Percentiles rank a stretch among this genome's conserved stretches.
Evolutionary conservation across 2,888 invertebrate species (phyloP).

Genomic region (Stomorhina lunata): DNA sequence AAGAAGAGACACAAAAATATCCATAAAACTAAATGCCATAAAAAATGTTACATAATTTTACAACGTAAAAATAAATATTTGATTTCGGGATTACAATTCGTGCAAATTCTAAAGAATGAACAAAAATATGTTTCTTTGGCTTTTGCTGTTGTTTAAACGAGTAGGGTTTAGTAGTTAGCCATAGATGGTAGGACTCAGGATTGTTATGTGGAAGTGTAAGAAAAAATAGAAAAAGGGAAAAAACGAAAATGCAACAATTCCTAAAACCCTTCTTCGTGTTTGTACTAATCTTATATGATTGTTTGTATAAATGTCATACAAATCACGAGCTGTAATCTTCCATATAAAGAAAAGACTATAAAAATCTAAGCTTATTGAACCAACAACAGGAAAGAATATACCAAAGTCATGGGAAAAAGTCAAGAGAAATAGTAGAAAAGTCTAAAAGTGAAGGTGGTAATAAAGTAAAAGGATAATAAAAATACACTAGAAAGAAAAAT

Average conservation of each 20-base stretch:
- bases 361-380: not conserved
- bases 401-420: not conserved
- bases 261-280: no score
- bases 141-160: not conserved
- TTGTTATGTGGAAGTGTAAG: no score
- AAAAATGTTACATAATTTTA: constrained; percentile 7
- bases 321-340: not conserved
- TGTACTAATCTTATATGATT: no score
- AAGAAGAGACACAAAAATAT: not conserved
- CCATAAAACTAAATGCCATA: not conserved
- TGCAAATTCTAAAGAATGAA: no score
- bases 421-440: not conserved
- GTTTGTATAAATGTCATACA: not conserved
- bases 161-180: not conserved
- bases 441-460: not conserved
- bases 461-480: not conserved
- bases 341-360: not conserved
- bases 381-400: not conserved
- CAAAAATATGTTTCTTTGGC: no score
- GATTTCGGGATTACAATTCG: not conserved
- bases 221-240: no score
- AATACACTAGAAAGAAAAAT: not conserved
- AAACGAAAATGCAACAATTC: no score
- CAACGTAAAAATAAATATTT: constrained; percentile 20
- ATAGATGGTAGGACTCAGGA: no score